Conservation (phyloP, 2,888 invertebrate species). For the Eudemis profundana region DNA sequence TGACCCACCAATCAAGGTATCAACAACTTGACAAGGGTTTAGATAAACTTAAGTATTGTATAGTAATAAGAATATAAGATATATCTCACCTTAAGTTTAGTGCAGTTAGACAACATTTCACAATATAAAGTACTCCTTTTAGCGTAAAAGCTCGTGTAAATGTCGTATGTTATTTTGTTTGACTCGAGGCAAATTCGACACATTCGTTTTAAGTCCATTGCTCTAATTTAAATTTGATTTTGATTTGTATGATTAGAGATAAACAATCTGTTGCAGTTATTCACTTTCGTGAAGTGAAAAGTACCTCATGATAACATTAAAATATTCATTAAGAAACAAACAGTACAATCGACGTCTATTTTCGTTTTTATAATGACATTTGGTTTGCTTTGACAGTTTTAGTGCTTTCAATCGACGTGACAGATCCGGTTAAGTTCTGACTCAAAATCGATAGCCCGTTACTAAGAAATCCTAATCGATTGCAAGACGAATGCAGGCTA, state of each 20-base stretch:
- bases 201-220: constrained; percentile 67
- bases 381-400: constrained; percentile 7
- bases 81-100: constrained; percentile 68
- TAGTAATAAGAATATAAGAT: background rate
- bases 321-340: constrained; percentile 6
- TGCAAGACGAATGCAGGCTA: too few relatives aligned
- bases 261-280: background rate
- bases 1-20: background rate
- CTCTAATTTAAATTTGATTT: constrained; percentile 4
- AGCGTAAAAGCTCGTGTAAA: constrained; percentile 67
- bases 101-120: constrained; percentile 73
- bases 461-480: background rate
- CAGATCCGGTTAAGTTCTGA: background rate
- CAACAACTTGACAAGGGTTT: background rate
- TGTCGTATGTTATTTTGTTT: constrained; percentile 67
- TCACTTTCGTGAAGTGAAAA: background rate
- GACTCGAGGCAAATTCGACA: constrained; percentile 73
- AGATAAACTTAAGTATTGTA: background rate
- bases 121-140: constrained; percentile 69
- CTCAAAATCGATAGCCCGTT: constrained; percentile 7
- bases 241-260: background rate
- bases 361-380: background rate
- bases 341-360: constrained; percentile 22
- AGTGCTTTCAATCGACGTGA: constrained; percentile 1
- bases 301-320: background rate